These are phyloP conservation scores for Ambastaia sidthimunki DNA, from an alignment of 2,797 vertebrate genomes.

Conservation along the genomic window DNA sequence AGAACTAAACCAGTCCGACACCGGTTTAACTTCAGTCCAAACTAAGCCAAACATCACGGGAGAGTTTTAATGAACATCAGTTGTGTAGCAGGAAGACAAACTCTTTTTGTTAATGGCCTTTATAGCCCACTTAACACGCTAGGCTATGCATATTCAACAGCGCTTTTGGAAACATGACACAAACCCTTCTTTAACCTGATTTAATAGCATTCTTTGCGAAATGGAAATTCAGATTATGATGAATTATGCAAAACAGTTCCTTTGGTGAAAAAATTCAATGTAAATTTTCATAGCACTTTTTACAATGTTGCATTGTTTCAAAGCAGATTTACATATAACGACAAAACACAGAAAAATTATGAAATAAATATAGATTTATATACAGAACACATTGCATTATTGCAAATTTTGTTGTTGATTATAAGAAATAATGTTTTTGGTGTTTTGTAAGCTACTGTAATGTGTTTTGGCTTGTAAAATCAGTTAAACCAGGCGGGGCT, in stretches of 20 bases:
- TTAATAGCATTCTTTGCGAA: not conserved
- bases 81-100: not conserved
- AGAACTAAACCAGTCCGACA: slow-evolving; percentile 71
- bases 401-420: too few relatives aligned
- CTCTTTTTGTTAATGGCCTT: not conserved
- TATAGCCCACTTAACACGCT: not conserved
- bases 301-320: too few relatives aligned
- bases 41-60: not conserved
- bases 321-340: too few relatives aligned
- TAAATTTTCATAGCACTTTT: too few relatives aligned
- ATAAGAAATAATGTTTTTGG: too few relatives aligned
- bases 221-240: not conserved
- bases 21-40: not conserved
- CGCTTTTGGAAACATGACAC: not conserved
- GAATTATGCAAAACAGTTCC: not conserved
- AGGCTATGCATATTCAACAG: not conserved
- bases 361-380: too few relatives aligned
- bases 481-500: not conserved
- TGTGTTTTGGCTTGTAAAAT: slow-evolving; percentile 16
- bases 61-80: not conserved
- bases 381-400: too few relatives aligned
- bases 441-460: not conserved
- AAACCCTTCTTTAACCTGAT: not conserved
- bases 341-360: too few relatives aligned
- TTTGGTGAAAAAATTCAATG: not conserved